Conservation (phyloP, 2,113 vertebrate species). For the Podilymbus podiceps region DNA sequence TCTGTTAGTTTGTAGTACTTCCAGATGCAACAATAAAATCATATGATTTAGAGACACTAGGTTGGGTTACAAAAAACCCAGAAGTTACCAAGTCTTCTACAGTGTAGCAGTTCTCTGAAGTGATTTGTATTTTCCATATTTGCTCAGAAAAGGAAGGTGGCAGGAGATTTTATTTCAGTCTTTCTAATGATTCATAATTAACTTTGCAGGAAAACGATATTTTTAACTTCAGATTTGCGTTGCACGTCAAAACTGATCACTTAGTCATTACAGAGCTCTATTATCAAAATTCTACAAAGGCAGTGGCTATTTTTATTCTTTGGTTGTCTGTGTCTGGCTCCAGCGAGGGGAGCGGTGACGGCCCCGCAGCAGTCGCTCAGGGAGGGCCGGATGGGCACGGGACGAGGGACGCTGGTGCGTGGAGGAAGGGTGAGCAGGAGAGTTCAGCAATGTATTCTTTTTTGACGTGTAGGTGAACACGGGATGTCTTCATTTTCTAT, state of each 20-base stretch:
- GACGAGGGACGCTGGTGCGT: no score
- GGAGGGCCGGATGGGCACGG: neutral
- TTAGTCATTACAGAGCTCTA: neutral
- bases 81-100: neutral
- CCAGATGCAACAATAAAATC: neutral
- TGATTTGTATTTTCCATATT: neutral
- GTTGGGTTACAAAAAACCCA: neutral
- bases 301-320: fast-evolving
- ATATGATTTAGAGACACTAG: neutral
- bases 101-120: neutral
- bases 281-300: neutral
- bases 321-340: neutral
- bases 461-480: fast-evolving
- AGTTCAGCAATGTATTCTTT: neutral
- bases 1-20: neutral
- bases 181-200: constrained; percentile 51
- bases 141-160: neutral
- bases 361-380: neutral
- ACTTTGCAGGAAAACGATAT: neutral
- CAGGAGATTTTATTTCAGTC: constrained; percentile 18
- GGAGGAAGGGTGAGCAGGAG: neutral
- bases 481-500: fast-evolving
- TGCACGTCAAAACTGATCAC: neutral
- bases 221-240: constrained; percentile 12
- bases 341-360: neutral